These are phyloP conservation scores for Anneissia japonica DNA, from an alignment of 35 echinoderm and acorn worm genomes.

Conservation along the genomic window DNA sequence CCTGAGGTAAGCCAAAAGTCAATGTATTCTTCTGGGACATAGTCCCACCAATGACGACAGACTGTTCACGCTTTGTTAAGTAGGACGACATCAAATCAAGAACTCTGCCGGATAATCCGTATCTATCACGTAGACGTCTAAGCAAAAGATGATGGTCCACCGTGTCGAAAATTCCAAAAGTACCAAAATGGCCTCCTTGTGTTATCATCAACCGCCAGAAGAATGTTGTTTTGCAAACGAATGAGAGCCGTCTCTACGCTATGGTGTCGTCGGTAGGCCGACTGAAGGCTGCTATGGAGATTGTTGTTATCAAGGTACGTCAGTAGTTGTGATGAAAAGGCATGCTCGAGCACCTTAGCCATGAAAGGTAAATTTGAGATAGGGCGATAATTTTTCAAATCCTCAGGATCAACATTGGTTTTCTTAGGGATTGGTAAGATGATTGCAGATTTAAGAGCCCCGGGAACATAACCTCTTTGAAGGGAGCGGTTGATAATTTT, in stretches of 20 bases:
- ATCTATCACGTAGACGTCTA: slow-evolving; percentile 23
- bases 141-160: slow-evolving; percentile 23
- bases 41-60: slow-evolving; percentile 8
- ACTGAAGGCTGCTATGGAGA: slow-evolving; percentile 20
- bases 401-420: neutral
- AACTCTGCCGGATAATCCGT: slow-evolving; percentile 8
- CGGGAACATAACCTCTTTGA: neutral
- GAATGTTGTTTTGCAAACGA: slow-evolving; percentile 25
- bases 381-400: neutral
- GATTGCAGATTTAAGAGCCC: neutral
- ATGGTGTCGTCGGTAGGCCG: slow-evolving; percentile 39
- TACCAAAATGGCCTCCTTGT: slow-evolving; percentile 17
- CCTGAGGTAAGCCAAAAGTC: too few species aligned
- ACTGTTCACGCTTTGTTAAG: slow-evolving; percentile 9
- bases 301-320: slow-evolving; percentile 18
- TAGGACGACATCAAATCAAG: slow-evolving; percentile 40
- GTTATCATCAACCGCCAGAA: slow-evolving; percentile 29
- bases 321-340: slow-evolving; percentile 25
- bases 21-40: slow-evolving; percentile 10
- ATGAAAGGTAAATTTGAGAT: slow-evolving; percentile 1
- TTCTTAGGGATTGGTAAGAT: neutral
- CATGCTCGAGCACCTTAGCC: slow-evolving; percentile 16
- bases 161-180: slow-evolving; percentile 46
- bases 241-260: slow-evolving; percentile 45
- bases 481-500: neutral